These are phyloP conservation scores for Cossypha dichroa DNA, from an alignment of 2,797 vertebrate genomes.

Conservation along the genomic window DNA sequence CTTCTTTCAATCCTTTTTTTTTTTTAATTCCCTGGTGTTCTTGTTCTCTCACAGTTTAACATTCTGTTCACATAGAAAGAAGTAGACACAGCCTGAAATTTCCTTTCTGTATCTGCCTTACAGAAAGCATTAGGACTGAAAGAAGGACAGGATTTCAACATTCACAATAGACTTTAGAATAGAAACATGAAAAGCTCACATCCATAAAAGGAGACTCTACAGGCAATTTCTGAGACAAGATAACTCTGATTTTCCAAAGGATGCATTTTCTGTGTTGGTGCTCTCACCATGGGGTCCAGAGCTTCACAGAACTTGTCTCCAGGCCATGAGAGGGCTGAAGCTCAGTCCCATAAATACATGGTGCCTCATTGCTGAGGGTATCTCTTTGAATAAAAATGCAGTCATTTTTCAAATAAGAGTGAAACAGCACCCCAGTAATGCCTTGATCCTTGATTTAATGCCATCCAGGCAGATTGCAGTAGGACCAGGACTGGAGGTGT, in stretches of 20 bases:
- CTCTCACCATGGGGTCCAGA: neutral
- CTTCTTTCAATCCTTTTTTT: neutral
- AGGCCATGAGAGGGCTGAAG: neutral
- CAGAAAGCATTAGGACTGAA: neutral
- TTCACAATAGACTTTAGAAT: neutral
- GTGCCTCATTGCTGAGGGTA: neutral
- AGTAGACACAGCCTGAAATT: neutral
- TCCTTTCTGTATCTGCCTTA: neutral
- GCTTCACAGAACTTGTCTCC: neutral
- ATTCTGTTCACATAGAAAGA: conserved; percentile 2
- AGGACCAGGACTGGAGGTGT: neutral
- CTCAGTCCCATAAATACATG: neutral
- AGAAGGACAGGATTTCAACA: neutral
- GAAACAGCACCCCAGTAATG: neutral
- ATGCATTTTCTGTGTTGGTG: neutral
- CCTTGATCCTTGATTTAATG: neutral
- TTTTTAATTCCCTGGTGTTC: neutral
- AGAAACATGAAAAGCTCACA: neutral
- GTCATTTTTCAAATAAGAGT: neutral
- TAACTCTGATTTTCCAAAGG: neutral
- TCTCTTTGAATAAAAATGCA: neutral
- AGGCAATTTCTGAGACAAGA: conserved; percentile 2
- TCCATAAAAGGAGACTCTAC: neutral
- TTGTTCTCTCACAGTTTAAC: neutral
- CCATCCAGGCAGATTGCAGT: neutral